phyloP scores from a whole-genome alignment of 2,113 vertebrate genomes.

The Salvator merianae region DNA sequence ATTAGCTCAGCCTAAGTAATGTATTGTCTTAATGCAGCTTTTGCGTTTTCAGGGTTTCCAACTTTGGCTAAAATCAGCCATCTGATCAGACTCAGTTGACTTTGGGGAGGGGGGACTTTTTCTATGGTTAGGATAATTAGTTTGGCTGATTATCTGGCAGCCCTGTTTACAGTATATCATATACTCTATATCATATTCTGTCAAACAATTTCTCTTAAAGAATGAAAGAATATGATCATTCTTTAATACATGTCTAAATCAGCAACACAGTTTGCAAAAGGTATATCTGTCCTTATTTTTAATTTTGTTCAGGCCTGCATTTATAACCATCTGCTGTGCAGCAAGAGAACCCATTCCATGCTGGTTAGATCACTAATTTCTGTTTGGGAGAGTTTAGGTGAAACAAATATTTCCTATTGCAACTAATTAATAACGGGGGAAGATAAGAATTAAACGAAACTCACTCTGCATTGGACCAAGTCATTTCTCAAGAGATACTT shows the following conservation, averaged over 20 bases:
- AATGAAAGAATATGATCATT: not conserved
- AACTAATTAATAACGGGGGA: not conserved
- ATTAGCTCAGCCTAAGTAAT: not conserved
- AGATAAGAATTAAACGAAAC: not conserved
- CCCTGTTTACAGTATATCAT: too few species aligned
- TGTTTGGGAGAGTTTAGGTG: not conserved
- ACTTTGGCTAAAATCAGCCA: too few species aligned
- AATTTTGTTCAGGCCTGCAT: not conserved
- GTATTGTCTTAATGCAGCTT: not conserved
- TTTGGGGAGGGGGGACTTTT: too few species aligned
- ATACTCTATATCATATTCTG: too few species aligned
- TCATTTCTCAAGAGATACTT: not conserved
- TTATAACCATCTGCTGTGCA: not conserved
- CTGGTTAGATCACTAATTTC: not conserved
- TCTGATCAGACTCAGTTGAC: not conserved
- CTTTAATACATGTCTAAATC: not conserved
- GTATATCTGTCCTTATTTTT: not conserved
- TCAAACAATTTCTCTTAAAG: too few species aligned
- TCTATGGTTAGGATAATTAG: too few species aligned
- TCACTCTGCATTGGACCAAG: not conserved
- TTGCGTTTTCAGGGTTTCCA: not conserved
- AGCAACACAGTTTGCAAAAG: not conserved
- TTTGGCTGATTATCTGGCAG: too few species aligned
- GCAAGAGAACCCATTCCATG: not conserved
- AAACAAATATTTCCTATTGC: slow-evolving; percentile 1